phyloP scores from a whole-genome alignment of 2,113 vertebrate species.

The Microcebus lehilahytsara region DNA sequence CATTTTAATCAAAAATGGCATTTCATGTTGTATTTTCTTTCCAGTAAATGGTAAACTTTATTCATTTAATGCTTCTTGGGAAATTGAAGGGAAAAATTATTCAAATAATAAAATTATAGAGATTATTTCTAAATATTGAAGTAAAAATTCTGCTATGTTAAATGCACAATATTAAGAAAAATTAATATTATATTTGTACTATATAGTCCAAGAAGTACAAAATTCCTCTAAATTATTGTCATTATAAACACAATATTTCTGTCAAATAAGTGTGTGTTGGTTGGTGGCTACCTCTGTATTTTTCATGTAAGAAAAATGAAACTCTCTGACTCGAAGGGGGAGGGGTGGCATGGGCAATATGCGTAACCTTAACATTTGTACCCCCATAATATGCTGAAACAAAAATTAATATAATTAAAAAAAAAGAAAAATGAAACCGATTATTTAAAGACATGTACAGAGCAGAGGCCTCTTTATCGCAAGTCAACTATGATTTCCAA shows the following conservation, averaged over 20 bases:
- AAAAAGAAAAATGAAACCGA: slow-evolving; percentile 29
- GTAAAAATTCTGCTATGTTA: neutral
- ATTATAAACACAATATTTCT: neutral
- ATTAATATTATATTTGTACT: neutral
- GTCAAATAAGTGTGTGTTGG: neutral
- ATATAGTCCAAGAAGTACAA: neutral
- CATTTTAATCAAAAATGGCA: slow-evolving; percentile 6
- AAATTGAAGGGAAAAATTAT: neutral
- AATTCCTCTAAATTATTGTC: neutral
- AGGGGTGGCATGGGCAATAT: too few species aligned
- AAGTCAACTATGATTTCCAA: neutral
- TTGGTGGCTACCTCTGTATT: neutral
- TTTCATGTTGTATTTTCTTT: neutral
- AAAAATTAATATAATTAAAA: neutral
- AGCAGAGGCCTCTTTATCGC: neutral
- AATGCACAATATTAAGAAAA: neutral
- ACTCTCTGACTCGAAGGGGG: too few species aligned
- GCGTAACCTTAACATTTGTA: too few species aligned
- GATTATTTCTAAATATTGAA: neutral
- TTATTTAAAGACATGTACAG: neutral
- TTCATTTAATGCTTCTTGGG: neutral
- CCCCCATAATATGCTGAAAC: too few species aligned
- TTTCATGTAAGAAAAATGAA: slow-evolving; percentile 32
- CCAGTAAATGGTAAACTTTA: neutral
- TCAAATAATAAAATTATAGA: neutral